Conservation (phyloP, 1,140 invertebrate genomes). For the Carcinoscorpius rotundicauda region DNA sequence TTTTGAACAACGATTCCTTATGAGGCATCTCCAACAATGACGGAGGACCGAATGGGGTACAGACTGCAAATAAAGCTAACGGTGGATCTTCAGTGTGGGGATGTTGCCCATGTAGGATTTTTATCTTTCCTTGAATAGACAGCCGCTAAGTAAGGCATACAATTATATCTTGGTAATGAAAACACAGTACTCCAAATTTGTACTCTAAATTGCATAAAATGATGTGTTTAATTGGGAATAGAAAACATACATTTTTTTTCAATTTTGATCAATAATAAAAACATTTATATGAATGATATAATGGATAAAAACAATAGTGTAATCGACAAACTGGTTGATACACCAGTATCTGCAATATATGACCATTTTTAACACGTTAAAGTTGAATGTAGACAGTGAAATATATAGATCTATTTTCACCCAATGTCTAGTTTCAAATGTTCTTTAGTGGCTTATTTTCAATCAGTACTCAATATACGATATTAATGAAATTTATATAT, state of each 20-base stretch:
- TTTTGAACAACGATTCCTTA: slow-evolving; percentile 90
- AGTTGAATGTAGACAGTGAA: too few relatives aligned
- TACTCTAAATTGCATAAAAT: too few relatives aligned
- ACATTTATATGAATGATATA: slow-evolving; percentile 21
- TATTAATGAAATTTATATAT: not conserved
- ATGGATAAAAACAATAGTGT: too few relatives aligned
- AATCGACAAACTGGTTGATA: too few relatives aligned
- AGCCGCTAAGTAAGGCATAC: slow-evolving; percentile 56
- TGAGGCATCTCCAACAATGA: slow-evolving; percentile 38
- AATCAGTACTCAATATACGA: too few relatives aligned
- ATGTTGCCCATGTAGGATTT: slow-evolving; percentile 91
- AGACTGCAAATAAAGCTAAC: slow-evolving; percentile 87
- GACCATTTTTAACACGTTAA: too few relatives aligned
- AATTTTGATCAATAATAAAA: slow-evolving; percentile 25
- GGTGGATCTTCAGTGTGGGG: slow-evolving; percentile 85
- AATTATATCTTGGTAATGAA: not conserved
- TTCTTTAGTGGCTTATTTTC: too few relatives aligned
- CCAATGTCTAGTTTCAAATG: not conserved
- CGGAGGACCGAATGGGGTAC: slow-evolving; percentile 93
- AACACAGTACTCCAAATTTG: too few relatives aligned
- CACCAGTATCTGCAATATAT: too few relatives aligned
- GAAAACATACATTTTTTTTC: too few relatives aligned
- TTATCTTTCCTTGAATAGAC: slow-evolving; percentile 91
- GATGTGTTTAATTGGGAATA: too few relatives aligned
- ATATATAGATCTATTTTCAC: too few relatives aligned